These are phyloP conservation scores for Centropus unirufus DNA, from an alignment of 2,113 vertebrate species.

Conservation along the genomic window DNA sequence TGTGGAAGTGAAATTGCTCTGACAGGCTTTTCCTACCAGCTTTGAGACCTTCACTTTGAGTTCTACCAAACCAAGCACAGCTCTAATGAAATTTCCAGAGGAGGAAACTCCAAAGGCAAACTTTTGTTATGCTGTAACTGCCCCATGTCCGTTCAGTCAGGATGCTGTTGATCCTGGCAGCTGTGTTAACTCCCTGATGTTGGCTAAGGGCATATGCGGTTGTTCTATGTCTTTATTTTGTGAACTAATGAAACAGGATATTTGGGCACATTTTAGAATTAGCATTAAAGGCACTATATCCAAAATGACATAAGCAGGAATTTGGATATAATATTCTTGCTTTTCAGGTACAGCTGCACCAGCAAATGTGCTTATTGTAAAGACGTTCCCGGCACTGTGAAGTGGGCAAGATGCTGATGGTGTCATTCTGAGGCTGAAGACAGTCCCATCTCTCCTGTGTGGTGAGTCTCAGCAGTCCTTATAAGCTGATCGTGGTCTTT, in stretches of 20 bases:
- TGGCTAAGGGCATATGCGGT: not conserved
- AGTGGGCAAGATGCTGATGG: not conserved
- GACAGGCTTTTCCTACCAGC: not conserved
- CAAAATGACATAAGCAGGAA: not conserved
- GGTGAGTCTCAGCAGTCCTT: not conserved
- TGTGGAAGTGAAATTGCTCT: not conserved
- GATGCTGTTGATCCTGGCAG: accelerated
- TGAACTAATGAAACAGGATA: not conserved
- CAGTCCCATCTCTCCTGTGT: not conserved
- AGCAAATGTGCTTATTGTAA: not conserved
- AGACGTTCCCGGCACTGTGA: not conserved
- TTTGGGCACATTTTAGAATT: not conserved
- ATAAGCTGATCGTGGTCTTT: not conserved
- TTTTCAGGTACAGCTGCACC: not conserved
- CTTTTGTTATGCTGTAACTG: accelerated
- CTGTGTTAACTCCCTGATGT: not conserved
- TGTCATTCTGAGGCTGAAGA: not conserved
- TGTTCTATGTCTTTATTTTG: not conserved
- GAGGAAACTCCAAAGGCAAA: not conserved
- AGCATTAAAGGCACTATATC: not conserved
- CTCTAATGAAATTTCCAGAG: not conserved
- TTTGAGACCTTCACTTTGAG: not conserved
- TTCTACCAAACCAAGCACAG: not conserved
- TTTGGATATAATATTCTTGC: not conserved
- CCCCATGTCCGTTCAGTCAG: accelerated